Percentiles rank a stretch among this genome's conserved stretches.
These are phyloP conservation scores for Petrophora chlorosata DNA, from an alignment of 2,888 invertebrate genomes.

Conservation along the genomic window DNA sequence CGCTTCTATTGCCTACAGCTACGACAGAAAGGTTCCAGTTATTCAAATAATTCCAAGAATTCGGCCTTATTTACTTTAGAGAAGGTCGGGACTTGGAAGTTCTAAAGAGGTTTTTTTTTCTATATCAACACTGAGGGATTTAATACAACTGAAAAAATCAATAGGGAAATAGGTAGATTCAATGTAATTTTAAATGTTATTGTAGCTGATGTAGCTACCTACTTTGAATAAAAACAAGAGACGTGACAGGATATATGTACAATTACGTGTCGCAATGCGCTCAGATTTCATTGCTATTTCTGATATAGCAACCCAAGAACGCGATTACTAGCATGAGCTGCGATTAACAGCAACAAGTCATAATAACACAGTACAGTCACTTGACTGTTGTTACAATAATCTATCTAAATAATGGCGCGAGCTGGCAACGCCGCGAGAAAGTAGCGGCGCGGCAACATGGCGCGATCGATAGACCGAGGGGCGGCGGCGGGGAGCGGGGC, in stretches of 20 bases:
- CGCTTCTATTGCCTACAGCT: too few relatives aligned
- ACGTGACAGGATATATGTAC: not conserved
- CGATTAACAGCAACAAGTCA: conserved; percentile 61
- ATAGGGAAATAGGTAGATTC: not conserved
- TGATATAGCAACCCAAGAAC: conserved; percentile 7
- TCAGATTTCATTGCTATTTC: conserved; percentile 4
- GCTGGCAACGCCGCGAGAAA: conserved; percentile 72
- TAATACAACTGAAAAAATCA: too few relatives aligned
- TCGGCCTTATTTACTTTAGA: conserved; percentile 5
- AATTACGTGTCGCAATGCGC: not conserved
- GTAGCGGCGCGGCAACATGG: conserved; percentile 36
- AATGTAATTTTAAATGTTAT: not conserved
- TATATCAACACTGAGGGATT: too few relatives aligned
- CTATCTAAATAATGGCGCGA: conserved; percentile 55
- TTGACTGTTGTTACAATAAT: conserved; percentile 15
- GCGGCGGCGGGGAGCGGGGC: conserved; percentile 14
- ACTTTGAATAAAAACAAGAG: too few relatives aligned
- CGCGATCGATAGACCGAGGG: conserved; percentile 32
- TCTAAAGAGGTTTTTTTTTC: too few relatives aligned
- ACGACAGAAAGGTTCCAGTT: conserved; percentile 5
- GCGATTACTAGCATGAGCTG: conserved; percentile 20
- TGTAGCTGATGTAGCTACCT: too few relatives aligned
- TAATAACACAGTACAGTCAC: conserved; percentile 11
- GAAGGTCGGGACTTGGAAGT: too few relatives aligned
- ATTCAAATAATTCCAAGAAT: conserved; percentile 15